Base-by-base conservation (phyloP, 1,140 invertebrate species). In the Caenorhabditis briggsae region DNA sequence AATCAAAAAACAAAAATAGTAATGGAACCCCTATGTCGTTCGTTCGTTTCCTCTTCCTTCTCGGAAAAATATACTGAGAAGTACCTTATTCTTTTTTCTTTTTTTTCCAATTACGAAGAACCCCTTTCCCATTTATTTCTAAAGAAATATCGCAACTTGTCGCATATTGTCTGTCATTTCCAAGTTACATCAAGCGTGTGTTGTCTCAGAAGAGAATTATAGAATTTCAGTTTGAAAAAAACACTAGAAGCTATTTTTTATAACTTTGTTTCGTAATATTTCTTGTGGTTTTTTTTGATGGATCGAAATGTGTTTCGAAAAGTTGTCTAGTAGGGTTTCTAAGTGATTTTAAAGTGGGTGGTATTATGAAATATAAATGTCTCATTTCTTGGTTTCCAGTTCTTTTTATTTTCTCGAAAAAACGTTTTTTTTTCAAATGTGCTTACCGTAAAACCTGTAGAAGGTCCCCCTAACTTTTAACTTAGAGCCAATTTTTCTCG, bases 101-200 rank as follows among this genome's bases (percentile, higher is more conserved):
- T 9, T 59, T 65, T 33, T 65, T 65, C 20, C 61, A 65, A 65
- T 65, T 65, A 23, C 11, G 5, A 65, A 12, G 61, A 65, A 65
- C 6, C 61, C 61, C 23, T n/a, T 23, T 59, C 18, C 5, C n/a
- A 33, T 20, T 2, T 59, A 9, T 59, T 78, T 78, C 50, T 53
- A 55, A 58, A 3, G 33, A 33, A 33, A 33, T 14, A 59, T 83
- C 56, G 23, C n/a, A 59, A 59, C n/a, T 58, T 46, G 55, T 61
- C 82, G 55, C 46, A 58, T 48, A 9, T n/a, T 83, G 46, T 59
- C 7, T 83, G 82, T 64, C 59, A 83, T 48, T 33, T 82, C 58
- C 8, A 14, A 50, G 53, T 7, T 48, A 83, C 20, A 7, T 83
- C 82, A 59, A 23, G 82, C 55, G 59, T 83, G 50, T 14, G 16